phyloP scores from a whole-genome alignment of 2,888 invertebrate genomes.

The Amphimallon solstitiale region DNA sequence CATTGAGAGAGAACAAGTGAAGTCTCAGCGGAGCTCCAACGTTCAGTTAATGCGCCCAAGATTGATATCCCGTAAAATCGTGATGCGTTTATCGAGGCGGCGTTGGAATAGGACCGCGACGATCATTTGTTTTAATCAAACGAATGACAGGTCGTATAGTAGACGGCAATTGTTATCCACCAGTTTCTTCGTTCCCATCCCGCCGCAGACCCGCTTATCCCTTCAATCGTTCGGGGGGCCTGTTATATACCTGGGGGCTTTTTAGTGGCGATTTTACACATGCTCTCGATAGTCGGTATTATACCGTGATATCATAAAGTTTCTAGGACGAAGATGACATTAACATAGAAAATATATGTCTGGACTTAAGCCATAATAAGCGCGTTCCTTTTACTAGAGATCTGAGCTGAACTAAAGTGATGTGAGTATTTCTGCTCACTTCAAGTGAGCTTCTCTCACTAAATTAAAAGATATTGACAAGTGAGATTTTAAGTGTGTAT shows the following conservation, averaged over 20 bases:
- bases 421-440: too few relatives aligned
- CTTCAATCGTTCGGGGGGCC: neutral
- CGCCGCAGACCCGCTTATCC: neutral
- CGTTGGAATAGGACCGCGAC: slow-evolving; percentile 14
- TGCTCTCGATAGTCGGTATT: too few relatives aligned
- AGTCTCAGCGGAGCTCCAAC: neutral
- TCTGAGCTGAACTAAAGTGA: too few relatives aligned
- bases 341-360: too few relatives aligned
- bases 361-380: too few relatives aligned
- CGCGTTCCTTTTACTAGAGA: too few relatives aligned
- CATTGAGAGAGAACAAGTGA: neutral
- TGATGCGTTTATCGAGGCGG: slow-evolving; percentile 36
- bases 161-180: slow-evolving; percentile 37
- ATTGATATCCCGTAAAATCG: slow-evolving; percentile 36
- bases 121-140: slow-evolving; percentile 49
- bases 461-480: too few relatives aligned
- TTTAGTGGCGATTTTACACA: too few relatives aligned
- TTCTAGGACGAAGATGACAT: too few relatives aligned
- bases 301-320: too few relatives aligned
- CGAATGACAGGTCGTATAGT: slow-evolving; percentile 44
- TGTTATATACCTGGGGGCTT: neutral
- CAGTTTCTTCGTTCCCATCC: slow-evolving; percentile 6
- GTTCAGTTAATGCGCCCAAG: slow-evolving; percentile 26
- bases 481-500: too few relatives aligned
- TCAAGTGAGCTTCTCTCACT: too few relatives aligned